Conservation (phyloP, 1,140 invertebrate genomes). For the Reticulitermes speratus region DNA sequence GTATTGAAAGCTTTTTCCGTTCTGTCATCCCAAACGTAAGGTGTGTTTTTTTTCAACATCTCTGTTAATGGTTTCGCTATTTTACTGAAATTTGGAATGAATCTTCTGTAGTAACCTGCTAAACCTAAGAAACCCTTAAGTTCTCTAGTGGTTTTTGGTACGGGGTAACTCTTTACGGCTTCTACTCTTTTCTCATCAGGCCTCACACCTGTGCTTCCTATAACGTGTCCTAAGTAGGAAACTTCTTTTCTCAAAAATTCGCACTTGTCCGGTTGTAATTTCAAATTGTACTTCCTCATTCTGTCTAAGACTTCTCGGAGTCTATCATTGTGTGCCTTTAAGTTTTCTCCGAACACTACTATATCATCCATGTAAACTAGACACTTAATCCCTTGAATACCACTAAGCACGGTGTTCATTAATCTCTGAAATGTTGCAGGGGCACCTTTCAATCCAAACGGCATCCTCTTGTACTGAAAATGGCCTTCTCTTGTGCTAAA, state of each 20-base stretch:
- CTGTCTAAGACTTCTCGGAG: constrained; percentile 44
- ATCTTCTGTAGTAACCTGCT: constrained; percentile 41
- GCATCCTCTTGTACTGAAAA: constrained; percentile 45
- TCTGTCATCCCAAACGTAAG: constrained; percentile 39
- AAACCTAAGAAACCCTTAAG: constrained; percentile 50
- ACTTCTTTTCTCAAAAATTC: constrained; percentile 50
- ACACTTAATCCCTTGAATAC: constrained; percentile 40
- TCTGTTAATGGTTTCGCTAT: constrained; percentile 44
- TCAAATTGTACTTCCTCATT: constrained; percentile 45
- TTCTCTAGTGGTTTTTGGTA: constrained; percentile 45
- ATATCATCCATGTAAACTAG: constrained; percentile 50
- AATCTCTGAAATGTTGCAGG: constrained; percentile 40
- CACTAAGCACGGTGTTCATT: constrained; percentile 44
- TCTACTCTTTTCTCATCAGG: constrained; percentile 48
- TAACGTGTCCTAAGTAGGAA: constrained; percentile 48
- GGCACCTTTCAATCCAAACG: constrained; percentile 42
- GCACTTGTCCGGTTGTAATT: constrained; percentile 51
- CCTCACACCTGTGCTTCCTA: constrained; percentile 45
- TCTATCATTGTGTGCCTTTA: constrained; percentile 43
- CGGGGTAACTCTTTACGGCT: constrained; percentile 44
- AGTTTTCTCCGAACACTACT: constrained; percentile 43
- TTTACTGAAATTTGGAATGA: constrained; percentile 44
- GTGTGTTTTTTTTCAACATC: constrained; percentile 43
- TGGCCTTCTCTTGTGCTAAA: constrained; percentile 45
- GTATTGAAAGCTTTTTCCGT: constrained; percentile 42